Conservation (phyloP, 2,113 vertebrate species). For the Macaca mulatta region DNA sequence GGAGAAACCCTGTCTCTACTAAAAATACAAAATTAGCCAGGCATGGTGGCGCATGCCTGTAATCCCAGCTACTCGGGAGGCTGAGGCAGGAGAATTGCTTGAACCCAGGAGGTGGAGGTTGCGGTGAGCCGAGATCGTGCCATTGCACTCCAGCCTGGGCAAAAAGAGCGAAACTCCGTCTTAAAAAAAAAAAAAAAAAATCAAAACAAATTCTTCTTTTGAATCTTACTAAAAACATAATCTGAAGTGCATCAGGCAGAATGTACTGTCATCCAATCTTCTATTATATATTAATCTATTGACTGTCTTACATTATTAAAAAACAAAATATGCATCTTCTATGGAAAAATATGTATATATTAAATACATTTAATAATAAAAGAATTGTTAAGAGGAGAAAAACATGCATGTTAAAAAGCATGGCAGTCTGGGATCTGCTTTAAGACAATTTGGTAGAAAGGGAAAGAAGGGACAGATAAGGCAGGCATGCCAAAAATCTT, state of each 20-base stretch:
- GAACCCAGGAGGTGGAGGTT: too few species aligned
- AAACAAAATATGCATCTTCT: neutral
- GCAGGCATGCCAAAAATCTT: neutral
- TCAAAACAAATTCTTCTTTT: constrained; percentile 13
- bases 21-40: too few species aligned
- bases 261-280: neutral
- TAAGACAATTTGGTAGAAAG: neutral
- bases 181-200: neutral
- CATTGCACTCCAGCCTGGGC: too few species aligned
- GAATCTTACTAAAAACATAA: neutral
- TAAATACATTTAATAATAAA: neutral
- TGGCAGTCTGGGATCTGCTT: neutral
- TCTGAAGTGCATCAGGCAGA: neutral
- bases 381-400: neutral
- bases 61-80: too few species aligned
- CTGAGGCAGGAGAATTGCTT: too few species aligned
- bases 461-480: neutral
- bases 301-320: neutral
- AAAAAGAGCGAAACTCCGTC: too few species aligned
- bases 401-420: neutral
- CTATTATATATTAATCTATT: neutral
- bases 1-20: too few species aligned
- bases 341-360: neutral
- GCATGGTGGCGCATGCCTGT: too few species aligned
- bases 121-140: too few species aligned